Base-by-base conservation (phyloP, 2,797 vertebrate species). In the Scomberomorus guttatus region DNA sequence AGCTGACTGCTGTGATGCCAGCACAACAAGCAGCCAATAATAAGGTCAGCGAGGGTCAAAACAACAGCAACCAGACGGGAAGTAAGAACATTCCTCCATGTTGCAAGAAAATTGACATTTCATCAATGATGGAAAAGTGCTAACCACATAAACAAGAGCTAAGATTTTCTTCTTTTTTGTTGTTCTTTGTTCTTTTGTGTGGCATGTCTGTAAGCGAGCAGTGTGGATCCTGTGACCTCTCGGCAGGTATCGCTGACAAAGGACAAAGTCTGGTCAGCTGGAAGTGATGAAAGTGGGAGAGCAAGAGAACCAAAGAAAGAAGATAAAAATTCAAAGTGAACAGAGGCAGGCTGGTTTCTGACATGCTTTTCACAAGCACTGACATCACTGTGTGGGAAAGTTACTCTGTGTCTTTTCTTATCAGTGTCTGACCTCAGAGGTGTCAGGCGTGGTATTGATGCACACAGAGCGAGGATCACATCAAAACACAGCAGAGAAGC, bases 361-460 rank as follows among this genome's bases (percentile, higher is more conserved):
- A 70, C 65, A 34, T 42, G 22, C 71, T 77, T 89, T 93, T 92
- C 92, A 82, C 89, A 87, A 70, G 80, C 54, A 0, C 48, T 92
- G 92, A 92, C 91, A 80, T 92, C 92, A 92, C 56, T 0, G 55
- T 65, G 87, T 92, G 93, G 90, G 90, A 94, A 93, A 92, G 80
- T 77, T 27, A 68, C 84, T 84, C 27, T 22, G 48, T 78, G 83
- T 73, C 54, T 66, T 82, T 46, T 70, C 81, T 90, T 93, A 93
- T 92, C 89, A 29, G 65, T 50, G 66, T 79, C 73, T 92, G 88
- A 92, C 91, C 87, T 90, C 90, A 89, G 57, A 75, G 62, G 63
- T 79, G 69, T 59, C 51, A 32, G 66, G 37, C 27, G n/a, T n/a
- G 0, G 24, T 66, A 50, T 63, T 81, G 81, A 77, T 66, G 70